Base-by-base conservation (phyloP, 92 coral and sea anemone genomes). In the Scolanthus callimorphus region DNA sequence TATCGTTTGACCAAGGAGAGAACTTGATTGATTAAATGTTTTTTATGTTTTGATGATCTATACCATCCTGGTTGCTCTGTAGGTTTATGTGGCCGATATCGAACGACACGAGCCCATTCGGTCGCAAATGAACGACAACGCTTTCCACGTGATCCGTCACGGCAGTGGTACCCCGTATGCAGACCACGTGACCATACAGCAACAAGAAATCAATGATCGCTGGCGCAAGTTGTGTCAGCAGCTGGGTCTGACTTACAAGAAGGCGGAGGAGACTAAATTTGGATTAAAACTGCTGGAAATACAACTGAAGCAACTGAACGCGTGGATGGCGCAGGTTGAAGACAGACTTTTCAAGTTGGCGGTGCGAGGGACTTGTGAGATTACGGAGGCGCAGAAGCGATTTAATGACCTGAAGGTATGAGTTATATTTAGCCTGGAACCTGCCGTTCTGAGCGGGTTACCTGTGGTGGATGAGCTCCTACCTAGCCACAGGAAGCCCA, bases 141-240 rank as follows among this genome's bases (percentile, higher is more conserved):
- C 94, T 1, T 86, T 88, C 49, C 85, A 84, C 64, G 74, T 92
- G 31, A 81, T 92, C 69, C 82, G 96, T 62, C 85, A 70, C 46
- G 84, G 80, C 22, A 84, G 85, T 37, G 98, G 96, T 2, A 84
- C 85, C 55, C 77, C 82, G 27, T 84, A 84, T 63, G 81, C 91
- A 61, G 92, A 88, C 54, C 70, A 64, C 51, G 80, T 92, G 47
- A 69, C 91, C 20, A 84, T 84, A 56, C 78, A 81, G 52, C 96
- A 85, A 44, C 80, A 89, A 71, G 69, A 78, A 25, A 59, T 92
- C 47, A 92, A 89, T 61, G 96, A 92, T 29, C 96, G 98, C 54
- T 92, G 98, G 98, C 96, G 96, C 39, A 69, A 92, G 20, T 51
- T 92, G 70, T 92, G 98, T 53, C 96, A 89, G 70, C 98, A 88